These are phyloP conservation scores for Lepus europaeus DNA, from an alignment of 2,113 vertebrate genomes.

Conservation along the genomic window DNA sequence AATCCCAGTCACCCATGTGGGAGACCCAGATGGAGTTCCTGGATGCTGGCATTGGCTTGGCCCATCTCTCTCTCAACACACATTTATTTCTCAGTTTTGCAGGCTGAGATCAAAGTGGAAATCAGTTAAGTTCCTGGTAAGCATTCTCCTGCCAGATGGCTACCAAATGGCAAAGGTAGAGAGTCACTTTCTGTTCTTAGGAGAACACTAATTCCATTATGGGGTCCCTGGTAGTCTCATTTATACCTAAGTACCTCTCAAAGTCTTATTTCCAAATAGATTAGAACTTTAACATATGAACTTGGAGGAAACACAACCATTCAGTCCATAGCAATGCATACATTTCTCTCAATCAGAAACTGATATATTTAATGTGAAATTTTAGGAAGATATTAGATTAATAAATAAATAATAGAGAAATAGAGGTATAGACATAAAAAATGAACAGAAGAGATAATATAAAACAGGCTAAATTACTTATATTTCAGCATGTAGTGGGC, in stretches of 20 bases:
- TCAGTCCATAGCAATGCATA: not conserved
- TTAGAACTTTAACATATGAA: not conserved
- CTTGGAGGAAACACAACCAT: too few relatives aligned
- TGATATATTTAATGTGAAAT: slow-evolving; percentile 2
- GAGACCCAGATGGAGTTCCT: too few relatives aligned
- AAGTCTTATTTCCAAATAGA: not conserved
- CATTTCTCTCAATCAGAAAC: not conserved
- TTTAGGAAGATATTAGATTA: not conserved
- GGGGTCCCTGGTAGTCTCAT: not conserved
- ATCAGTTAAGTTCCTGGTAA: not conserved
- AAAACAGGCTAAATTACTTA: slow-evolving; percentile 3
- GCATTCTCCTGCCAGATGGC: not conserved
- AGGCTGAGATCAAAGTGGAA: too few relatives aligned
- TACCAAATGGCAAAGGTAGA: not conserved
- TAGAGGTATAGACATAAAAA: not conserved
- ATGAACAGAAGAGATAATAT: not conserved
- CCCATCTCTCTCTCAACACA: too few relatives aligned
- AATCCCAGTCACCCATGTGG: too few relatives aligned
- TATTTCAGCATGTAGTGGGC: not conserved
- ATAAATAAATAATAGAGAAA: not conserved
- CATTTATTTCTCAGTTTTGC: not conserved
- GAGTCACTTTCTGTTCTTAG: not conserved
- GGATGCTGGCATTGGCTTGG: too few relatives aligned
- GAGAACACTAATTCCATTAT: not conserved
- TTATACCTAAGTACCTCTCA: not conserved